phyloP scores from a whole-genome alignment of 2,113 vertebrate species.

The Peromyscus leucopus region DNA sequence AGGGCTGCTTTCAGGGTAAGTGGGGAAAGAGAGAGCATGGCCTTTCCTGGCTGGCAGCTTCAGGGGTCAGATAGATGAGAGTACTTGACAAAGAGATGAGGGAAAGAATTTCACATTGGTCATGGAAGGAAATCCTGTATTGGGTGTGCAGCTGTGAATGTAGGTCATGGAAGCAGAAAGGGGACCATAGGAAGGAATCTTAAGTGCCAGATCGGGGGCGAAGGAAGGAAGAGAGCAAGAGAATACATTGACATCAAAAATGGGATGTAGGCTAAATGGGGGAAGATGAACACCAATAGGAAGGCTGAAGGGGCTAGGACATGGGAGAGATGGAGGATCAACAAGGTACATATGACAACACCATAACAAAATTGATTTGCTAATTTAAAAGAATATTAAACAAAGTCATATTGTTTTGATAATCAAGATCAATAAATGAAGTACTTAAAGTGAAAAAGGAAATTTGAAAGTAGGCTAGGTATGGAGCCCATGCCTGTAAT shows the following conservation, averaged over 20 bases:
- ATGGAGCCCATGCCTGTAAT: not conserved
- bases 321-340: not conserved
- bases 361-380: not conserved
- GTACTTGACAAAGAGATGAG: not conserved
- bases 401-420: not conserved
- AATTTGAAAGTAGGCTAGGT: not conserved
- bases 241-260: not conserved
- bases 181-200: not conserved
- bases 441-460: not conserved
- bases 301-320: not conserved
- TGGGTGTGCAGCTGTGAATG: not conserved
- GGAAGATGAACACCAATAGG: not conserved
- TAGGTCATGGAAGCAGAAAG: not conserved
- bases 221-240: not conserved
- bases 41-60: not conserved
- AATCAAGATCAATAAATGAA: constrained; percentile 15
- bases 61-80: not conserved
- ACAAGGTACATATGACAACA: not conserved
- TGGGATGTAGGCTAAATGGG: not conserved
- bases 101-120: not conserved
- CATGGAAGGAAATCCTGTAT: not conserved
- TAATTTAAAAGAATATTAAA: not conserved
- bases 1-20: not conserved
- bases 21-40: not conserved
- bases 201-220: not conserved